Evolutionary conservation across 2,797 vertebrate species (phyloP), one percentile per base, ranked within the genome.

Genomic region (Chelmon rostratus): DNA sequence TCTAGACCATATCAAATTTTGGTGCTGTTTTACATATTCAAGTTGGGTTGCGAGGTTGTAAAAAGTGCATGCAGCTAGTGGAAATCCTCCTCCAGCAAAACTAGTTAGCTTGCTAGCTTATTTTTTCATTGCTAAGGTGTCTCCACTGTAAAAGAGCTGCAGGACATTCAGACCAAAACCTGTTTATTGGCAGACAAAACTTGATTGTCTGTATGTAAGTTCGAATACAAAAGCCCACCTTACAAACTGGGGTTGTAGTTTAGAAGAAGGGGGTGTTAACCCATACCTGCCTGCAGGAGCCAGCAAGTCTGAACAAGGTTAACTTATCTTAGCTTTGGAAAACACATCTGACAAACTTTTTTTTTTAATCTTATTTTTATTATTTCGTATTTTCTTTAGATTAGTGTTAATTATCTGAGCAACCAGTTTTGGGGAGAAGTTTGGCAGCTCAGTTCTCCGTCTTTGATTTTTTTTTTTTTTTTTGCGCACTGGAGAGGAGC

Each of bases 401-500:
- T 50, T 49, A 52, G 25, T 50, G 33, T 25, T 70, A 42, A 58
- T 58, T 76, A 49, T 54, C 18, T 1, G 4, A 21, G 2, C 9
- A 5, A 19, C 40, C 23, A 40, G 62, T 76, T 57, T 56, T 50
- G n/a, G 4, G 19, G 37, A 46, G 31, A 1, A 15, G 28, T 1
- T 49, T 33, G 16, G 66, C 31, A 31, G 16, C 57, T 75, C 68
- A 33, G 42, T 47, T 52, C 47, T 31, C 72, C 5, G 42, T 35
- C 23, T 50, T 44, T 68, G 12, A 53, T 58, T 50, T 18, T 38
- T 25, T 49, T 54, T 35, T 31, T 4, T 11, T 8, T 40, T 50
- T 46, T 33, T 15, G 33, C 18, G 53, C 25, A n/a, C 12, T 35
- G 38, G 44, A 72, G 47, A 71, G 16, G 35, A 73, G 66, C 38